A percentile compares a stretch with the other conserved stretches of the same genome.
phyloP scores from a whole-genome alignment of 64 coral and sea anemone genomes.

The Catalaphyllia jardinei region DNA sequence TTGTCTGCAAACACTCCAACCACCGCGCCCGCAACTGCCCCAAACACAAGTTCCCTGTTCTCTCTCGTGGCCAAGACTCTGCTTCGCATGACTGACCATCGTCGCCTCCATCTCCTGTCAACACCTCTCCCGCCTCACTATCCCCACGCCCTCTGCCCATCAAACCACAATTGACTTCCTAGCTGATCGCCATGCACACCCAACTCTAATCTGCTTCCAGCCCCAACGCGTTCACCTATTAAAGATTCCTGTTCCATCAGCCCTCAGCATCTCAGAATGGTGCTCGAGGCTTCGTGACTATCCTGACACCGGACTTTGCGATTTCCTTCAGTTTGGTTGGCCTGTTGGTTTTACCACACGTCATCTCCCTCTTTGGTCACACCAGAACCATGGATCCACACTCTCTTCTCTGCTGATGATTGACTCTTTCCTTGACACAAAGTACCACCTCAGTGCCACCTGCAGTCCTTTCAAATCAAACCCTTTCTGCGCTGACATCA shows the following conservation, averaged over 20 bases:
- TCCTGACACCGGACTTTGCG: neutral
- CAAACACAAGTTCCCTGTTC: too few species aligned
- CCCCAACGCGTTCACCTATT: neutral
- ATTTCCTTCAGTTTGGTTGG: slow-evolving; percentile 6
- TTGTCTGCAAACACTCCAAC: too few species aligned
- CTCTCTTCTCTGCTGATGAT: neutral
- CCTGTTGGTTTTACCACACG: neutral
- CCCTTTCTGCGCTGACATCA: neutral
- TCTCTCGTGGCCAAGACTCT: too few species aligned
- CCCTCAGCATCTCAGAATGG: neutral
- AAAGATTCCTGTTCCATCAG: neutral
- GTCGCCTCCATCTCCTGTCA: too few species aligned
- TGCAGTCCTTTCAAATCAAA: neutral
- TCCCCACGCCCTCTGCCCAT: too few species aligned
- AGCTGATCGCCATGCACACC: too few species aligned
- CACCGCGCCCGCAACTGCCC: too few species aligned
- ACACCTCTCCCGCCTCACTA: too few species aligned
- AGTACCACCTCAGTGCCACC: neutral
- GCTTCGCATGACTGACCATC: too few species aligned
- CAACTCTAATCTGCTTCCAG: too few species aligned
- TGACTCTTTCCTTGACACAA: neutral
- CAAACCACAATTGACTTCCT: too few species aligned
- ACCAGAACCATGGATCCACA: slow-evolving; percentile 8
- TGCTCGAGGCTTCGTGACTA: neutral
- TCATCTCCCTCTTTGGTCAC: neutral